A percentile compares a stretch with the other conserved stretches of the same genome.
phyloP scores from a whole-genome alignment of 2,797 vertebrate species.

The Peromyscus melanophrys region DNA sequence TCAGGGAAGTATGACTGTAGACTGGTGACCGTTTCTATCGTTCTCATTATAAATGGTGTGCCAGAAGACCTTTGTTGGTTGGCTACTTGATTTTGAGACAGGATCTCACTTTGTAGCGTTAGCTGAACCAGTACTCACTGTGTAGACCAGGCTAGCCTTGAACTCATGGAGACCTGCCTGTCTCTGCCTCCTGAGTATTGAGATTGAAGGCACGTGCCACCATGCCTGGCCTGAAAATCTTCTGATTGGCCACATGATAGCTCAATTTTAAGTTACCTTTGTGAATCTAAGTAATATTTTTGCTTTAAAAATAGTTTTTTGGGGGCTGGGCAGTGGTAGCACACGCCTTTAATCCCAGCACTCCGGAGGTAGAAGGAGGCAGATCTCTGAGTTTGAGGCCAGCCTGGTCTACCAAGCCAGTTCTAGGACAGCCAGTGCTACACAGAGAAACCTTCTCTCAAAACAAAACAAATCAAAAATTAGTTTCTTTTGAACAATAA shows the following conservation, averaged over 20 bases:
- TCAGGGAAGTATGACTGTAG: neutral
- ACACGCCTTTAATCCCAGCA: neutral
- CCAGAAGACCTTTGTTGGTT: neutral
- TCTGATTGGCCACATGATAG: neutral
- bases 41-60: neutral
- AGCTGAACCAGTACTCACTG: neutral
- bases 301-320: slow-evolving; percentile 79
- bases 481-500: slow-evolving; percentile 76
- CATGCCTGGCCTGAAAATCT: neutral
- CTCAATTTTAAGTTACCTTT: slow-evolving; percentile 50
- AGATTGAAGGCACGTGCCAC: neutral
- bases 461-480: neutral
- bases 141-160: neutral
- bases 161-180: neutral
- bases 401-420: neutral
- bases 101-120: neutral
- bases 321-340: neutral
- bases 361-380: neutral
- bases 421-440: neutral
- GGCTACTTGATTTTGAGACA: neutral
- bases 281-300: slow-evolving; percentile 46
- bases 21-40: neutral
- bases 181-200: neutral
- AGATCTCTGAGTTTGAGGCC: neutral
- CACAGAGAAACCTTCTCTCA: neutral